Conservation (phyloP, 2,797 vertebrate genomes). For the Falco concolor region DNA sequence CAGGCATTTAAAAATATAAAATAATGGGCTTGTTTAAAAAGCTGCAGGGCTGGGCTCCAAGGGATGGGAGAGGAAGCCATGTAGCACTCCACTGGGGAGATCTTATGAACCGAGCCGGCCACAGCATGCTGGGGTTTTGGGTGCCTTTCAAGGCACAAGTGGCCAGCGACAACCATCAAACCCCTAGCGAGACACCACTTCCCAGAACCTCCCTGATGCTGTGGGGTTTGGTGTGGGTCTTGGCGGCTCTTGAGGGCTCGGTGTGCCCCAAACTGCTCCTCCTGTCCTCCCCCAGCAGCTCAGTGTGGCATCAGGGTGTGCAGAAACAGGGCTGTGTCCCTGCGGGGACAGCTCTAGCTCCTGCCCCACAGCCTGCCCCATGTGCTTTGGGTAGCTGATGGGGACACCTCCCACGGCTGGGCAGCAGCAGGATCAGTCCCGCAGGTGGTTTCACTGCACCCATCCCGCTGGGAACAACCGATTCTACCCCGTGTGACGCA, state of each 20-base stretch:
- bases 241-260: not conserved
- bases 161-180: not conserved
- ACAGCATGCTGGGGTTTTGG: not conserved
- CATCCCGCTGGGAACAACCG: not conserved
- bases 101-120: not conserved
- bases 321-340: not conserved
- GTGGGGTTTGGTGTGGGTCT: not conserved
- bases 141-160: not conserved
- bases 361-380: not conserved
- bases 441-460: not conserved
- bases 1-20: not conserved
- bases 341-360: not conserved
- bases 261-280: rapidly evolving
- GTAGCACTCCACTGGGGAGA: not conserved
- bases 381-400: not conserved
- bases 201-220: not conserved
- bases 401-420: not conserved
- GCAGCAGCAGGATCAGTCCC: not conserved
- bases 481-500: not conserved
- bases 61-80: not conserved
- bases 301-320: rapidly evolving
- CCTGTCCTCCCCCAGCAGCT: not conserved
- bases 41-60: not conserved
- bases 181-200: not conserved
- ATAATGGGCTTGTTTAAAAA: not conserved